A percentile compares a stretch with the other conserved stretches of the same genome.
Evolutionary conservation across 2,888 invertebrate genomes (phyloP).

Genomic region (Dinocampus coccinellae): DNA sequence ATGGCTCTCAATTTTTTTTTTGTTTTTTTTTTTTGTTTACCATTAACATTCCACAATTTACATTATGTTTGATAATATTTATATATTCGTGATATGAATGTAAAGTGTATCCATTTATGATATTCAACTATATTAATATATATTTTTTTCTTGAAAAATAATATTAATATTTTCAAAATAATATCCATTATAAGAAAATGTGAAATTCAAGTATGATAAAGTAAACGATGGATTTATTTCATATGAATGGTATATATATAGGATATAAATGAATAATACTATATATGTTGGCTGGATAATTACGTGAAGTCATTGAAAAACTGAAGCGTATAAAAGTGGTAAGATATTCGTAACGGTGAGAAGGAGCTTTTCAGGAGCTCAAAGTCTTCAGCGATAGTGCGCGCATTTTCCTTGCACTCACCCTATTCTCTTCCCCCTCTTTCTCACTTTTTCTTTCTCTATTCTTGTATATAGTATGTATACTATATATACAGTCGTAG

Average conservation of each 20-base stretch:
- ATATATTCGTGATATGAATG: not conserved
- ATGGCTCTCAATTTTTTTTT: too few relatives aligned
- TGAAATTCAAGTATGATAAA: too few relatives aligned
- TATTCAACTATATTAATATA: not conserved
- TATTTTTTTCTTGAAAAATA: too few relatives aligned
- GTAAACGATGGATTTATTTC: not conserved
- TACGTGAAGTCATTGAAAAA: not conserved
- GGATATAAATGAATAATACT: not conserved
- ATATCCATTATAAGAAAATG: not conserved
- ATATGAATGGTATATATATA: not conserved
- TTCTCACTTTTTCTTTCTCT: not conserved
- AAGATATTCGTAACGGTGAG: not conserved
- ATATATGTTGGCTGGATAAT: not conserved
- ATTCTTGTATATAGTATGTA: not conserved
- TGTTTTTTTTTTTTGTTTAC: not conserved
- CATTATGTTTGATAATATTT: not conserved
- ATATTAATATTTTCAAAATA: too few relatives aligned
- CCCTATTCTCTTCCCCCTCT: too few relatives aligned
- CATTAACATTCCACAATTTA: not conserved
- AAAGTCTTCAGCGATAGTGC: not conserved
- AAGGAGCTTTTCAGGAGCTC: not conserved
- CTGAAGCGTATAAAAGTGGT: not conserved
- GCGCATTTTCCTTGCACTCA: not conserved
- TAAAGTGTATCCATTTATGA: not conserved
- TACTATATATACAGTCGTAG: constrained; percentile 19